Percentiles rank a stretch among this genome's conserved stretches.
These are phyloP conservation scores for Hoplostethus atlanticus DNA, from an alignment of 2,797 vertebrate genomes.

Conservation along the genomic window DNA sequence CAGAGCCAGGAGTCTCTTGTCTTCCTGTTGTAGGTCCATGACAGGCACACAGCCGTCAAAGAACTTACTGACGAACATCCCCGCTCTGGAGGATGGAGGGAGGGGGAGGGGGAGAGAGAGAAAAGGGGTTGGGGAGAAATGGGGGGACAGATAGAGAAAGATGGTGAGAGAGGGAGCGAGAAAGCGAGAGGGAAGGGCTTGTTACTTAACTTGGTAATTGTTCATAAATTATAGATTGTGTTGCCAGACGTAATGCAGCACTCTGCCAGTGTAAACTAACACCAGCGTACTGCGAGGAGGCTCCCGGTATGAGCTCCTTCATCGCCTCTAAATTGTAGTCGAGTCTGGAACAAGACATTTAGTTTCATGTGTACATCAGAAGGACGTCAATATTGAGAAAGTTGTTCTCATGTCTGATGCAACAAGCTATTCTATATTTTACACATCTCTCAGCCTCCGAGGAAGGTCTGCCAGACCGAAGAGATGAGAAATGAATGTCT, in stretches of 20 bases:
- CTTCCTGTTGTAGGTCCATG: conserved; percentile 89
- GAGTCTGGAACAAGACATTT: conserved; percentile 34
- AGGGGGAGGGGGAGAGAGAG: background rate
- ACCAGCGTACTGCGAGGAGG: conserved; percentile 22
- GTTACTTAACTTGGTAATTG: conserved; percentile 68
- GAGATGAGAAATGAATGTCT: conserved; percentile 32
- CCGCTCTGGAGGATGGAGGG: conserved; percentile 84
- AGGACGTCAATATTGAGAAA: conserved; percentile 42
- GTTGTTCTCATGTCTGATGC: conserved; percentile 68
- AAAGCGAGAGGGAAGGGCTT: conserved; percentile 30
- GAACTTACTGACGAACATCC: conserved; percentile 97
- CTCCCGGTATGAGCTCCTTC: conserved; percentile 19
- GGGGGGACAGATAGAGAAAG: conserved; percentile 4
- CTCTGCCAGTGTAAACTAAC: conserved; percentile 43
- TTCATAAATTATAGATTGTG: conserved; percentile 69
- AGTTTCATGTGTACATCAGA: conserved; percentile 46
- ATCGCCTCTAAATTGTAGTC: conserved; percentile 16
- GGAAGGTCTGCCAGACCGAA: conserved; percentile 42
- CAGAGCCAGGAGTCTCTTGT: conserved; percentile 89
- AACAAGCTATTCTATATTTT: conserved; percentile 61
- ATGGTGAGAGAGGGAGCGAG: background rate
- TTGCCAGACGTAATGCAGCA: conserved; percentile 53
- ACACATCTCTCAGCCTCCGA: conserved; percentile 37
- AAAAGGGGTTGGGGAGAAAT: conserved; percentile 14
- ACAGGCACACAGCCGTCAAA: conserved; percentile 90